phyloP scores from a whole-genome alignment of 1,140 invertebrate genomes.

The Acyrthosiphon pisum region DNA sequence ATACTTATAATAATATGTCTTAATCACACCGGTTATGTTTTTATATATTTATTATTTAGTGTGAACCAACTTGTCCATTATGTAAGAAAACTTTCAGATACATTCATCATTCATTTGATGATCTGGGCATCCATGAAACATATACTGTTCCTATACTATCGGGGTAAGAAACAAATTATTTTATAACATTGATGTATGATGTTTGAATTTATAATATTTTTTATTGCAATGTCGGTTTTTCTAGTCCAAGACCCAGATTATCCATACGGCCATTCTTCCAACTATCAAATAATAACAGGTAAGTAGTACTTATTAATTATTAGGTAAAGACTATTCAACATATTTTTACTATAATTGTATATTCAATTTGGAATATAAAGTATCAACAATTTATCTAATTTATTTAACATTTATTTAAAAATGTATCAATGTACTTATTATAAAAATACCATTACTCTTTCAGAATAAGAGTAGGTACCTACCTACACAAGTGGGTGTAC shows the following conservation, averaged over 20 bases:
- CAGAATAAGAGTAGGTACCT: too few relatives aligned
- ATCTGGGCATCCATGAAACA: neutral
- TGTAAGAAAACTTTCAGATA: neutral
- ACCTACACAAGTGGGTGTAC: too few relatives aligned
- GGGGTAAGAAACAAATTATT: neutral
- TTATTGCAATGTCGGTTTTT: too few relatives aligned
- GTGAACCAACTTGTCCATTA: slow-evolving; percentile 28
- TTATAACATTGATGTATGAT: neutral
- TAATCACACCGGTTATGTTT: neutral
- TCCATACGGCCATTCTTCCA: too few relatives aligned
- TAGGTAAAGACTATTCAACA: neutral
- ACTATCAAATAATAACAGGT: neutral
- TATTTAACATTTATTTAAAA: too few relatives aligned
- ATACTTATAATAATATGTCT: neutral
- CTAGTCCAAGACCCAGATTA: too few relatives aligned
- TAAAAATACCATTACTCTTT: too few relatives aligned
- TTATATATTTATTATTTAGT: slow-evolving; percentile 14
- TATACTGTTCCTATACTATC: neutral
- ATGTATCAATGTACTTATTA: too few relatives aligned
- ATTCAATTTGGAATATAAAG: too few relatives aligned
- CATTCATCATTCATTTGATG: slow-evolving; percentile 31
- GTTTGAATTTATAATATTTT: too few relatives aligned
- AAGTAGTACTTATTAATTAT: neutral
- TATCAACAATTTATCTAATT: too few relatives aligned
- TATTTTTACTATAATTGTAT: neutral